Percentiles rank a stretch among this genome's conserved stretches.
These are phyloP conservation scores for Magallana angulata DNA, from an alignment of 1,140 invertebrate genomes.

Conservation along the genomic window DNA sequence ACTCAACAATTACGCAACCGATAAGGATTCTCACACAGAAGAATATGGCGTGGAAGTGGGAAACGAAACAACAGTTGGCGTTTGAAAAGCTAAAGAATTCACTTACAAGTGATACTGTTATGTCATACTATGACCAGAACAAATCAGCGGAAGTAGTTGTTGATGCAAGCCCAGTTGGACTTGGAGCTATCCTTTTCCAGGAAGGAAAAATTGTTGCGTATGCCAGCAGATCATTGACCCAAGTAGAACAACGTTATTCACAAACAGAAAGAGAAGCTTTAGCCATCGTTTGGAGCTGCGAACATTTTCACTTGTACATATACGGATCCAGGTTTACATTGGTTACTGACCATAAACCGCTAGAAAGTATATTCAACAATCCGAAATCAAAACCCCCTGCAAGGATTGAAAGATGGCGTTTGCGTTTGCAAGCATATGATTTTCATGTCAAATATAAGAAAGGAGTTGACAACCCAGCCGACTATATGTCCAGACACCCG, in stretches of 20 bases:
- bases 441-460: neutral
- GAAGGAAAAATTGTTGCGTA: constrained; percentile 47
- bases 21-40: constrained; percentile 57
- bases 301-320: constrained; percentile 43
- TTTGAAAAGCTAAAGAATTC: constrained; percentile 54
- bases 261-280: constrained; percentile 53
- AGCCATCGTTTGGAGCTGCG: constrained; percentile 50
- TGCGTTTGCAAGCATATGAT: constrained; percentile 58
- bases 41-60: constrained; percentile 57
- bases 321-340: constrained; percentile 40
- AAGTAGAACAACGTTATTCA: constrained; percentile 49
- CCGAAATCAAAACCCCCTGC: constrained; percentile 50
- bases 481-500: constrained; percentile 58
- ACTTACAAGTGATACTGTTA: constrained; percentile 55
- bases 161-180: constrained; percentile 58
- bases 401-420: constrained; percentile 56
- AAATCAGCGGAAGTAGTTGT: constrained; percentile 51
- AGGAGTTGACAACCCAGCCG: constrained; percentile 57
- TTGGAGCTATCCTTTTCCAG: constrained; percentile 50
- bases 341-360: constrained; percentile 43
- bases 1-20: constrained; percentile 56
- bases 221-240: constrained; percentile 40
- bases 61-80: constrained; percentile 46
- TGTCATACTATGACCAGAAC: constrained; percentile 59
- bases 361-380: constrained; percentile 44